Conservation (phyloP, 2,113 vertebrate genomes). For the Machaerirhynchus nigripectus region DNA sequence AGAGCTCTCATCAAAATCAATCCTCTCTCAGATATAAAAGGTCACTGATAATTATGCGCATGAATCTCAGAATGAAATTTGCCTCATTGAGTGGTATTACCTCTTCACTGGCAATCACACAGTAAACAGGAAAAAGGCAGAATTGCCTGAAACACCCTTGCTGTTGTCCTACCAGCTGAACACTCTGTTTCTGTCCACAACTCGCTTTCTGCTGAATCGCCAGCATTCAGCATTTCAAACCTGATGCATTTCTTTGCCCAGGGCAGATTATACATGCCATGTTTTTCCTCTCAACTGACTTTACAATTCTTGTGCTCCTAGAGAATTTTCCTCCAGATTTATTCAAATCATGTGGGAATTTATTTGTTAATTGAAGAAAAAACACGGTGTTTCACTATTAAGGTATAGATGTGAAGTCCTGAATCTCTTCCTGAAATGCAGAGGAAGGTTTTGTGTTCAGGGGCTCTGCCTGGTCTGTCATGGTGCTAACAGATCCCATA, state of each 20-base stretch:
- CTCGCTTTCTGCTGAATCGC: background rate
- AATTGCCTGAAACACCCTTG: background rate
- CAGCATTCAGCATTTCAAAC: background rate
- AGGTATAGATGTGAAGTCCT: background rate
- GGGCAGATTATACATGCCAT: background rate
- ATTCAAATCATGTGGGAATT: background rate
- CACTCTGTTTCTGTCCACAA: background rate
- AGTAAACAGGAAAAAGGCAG: background rate
- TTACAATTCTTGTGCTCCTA: background rate
- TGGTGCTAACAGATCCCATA: background rate
- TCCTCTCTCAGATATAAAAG: background rate
- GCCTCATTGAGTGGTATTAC: background rate
- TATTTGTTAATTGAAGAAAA: background rate
- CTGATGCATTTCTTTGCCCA: background rate
- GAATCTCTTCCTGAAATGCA: background rate
- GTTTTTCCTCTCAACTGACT: background rate
- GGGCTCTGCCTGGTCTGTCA: background rate
- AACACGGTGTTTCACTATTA: background rate
- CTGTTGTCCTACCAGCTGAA: background rate
- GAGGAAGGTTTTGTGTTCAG: background rate
- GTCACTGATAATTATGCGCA: conserved; percentile 29
- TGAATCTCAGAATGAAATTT: background rate
- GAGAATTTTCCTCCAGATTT: background rate
- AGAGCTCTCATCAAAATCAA: conserved; percentile 24
- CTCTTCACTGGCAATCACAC: background rate